These are phyloP conservation scores for Phymatocera aterrima DNA, from an alignment of 2,888 invertebrate species.

Conservation along the genomic window DNA sequence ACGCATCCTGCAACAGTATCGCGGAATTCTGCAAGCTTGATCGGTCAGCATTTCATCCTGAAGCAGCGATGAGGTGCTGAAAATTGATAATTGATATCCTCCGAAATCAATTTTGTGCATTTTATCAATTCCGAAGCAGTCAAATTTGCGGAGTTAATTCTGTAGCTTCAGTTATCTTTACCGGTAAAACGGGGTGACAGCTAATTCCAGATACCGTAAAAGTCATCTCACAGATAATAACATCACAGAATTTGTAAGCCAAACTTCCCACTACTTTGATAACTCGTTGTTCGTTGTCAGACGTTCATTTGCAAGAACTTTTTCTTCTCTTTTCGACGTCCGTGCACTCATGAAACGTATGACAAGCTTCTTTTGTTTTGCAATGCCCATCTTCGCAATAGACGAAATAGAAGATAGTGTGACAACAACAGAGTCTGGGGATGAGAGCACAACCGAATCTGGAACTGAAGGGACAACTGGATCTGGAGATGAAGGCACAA, in stretches of 20 bases:
- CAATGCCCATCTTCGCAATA: neutral
- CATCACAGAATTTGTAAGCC: too few species aligned
- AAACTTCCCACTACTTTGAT: too few species aligned
- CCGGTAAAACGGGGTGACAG: neutral
- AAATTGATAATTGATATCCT: neutral
- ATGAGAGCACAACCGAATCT: neutral
- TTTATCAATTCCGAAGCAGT: neutral
- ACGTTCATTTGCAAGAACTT: too few species aligned
- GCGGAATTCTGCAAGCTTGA: neutral
- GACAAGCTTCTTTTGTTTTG: neutral
- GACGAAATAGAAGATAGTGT: neutral
- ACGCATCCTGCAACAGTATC: neutral
- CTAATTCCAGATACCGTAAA: neutral
- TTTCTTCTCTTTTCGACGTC: too few species aligned
- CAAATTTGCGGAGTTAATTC: neutral
- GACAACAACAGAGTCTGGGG: neutral
- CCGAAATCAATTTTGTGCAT: too few species aligned
- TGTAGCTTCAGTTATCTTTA: neutral
- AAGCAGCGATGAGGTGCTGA: neutral
- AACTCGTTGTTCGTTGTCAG: too few species aligned
- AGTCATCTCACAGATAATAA: too few species aligned
- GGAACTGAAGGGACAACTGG: neutral
- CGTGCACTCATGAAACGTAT: neutral
- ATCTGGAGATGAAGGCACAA: neutral
- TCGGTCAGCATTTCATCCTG: neutral